Base-by-base conservation (phyloP, 2,797 vertebrate genomes). In the Lacerta agilis region DNA sequence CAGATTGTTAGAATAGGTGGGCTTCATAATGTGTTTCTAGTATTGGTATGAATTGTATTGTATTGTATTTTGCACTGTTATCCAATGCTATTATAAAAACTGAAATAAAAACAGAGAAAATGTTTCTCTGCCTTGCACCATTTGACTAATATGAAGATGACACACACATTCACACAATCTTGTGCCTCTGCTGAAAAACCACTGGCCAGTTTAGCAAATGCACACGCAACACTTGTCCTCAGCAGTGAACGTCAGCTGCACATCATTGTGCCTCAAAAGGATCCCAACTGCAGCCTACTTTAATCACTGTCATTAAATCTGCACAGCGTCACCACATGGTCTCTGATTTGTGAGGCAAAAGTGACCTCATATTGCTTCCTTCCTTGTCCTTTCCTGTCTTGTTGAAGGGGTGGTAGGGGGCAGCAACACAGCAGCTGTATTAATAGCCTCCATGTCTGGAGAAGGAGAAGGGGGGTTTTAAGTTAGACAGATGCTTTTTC, bases 41-140 rank as follows among this genome's bases (percentile, higher is more conserved):
- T 55, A 55, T 55, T 55, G 49, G 49, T 55, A 55, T 55, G 49
- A 55, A 55, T 55, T 55, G 49, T 49, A 49, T 49, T 49, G 45
- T 49, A 49, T 49, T 49, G 49, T 49, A 49, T 49, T 49, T 49
- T 49, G 11, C 49, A 49, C 11, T 49, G 49, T 49, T 49, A 49
- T 13, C 49, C 49, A 13, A 49, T 49, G 49, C 49, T 49, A 4
- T 49, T 49, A 49, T 49, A 49, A 49, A 49, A 49, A 49, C 49
- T 49, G 49, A 49, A 49, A 49, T 13, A 55, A 55, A 55, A 15
- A 49, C 11, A 0, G 0, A 67, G 43, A 64, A 2, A 11, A 85
- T 78, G 61, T 69, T 81, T 61, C 33, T 79, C 78, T 86, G 80
- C 85, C 86, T 89, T 90, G 87, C 13, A 87, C 17, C 80, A 45